A percentile compares a stretch with the other conserved stretches of the same genome.
Conservation (phyloP, 2,113 vertebrate species). For the Brienomyrus longianalis region DNA sequence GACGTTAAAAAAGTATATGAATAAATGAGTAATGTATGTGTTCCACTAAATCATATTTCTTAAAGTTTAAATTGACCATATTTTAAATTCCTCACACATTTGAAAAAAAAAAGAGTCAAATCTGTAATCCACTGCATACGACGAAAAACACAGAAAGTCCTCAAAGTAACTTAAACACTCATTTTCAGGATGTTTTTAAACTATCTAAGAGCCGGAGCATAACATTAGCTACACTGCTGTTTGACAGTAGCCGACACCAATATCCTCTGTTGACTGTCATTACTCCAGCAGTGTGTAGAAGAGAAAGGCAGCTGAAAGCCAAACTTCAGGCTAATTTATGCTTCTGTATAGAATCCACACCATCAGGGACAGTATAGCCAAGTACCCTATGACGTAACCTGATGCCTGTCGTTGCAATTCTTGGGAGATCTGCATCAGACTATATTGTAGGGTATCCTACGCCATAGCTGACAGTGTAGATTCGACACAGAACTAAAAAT, state of each 20-base stretch:
- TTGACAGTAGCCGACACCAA: background rate
- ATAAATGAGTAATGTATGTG: background rate
- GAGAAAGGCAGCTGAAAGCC: background rate
- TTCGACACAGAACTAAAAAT: background rate
- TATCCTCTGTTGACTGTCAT: background rate
- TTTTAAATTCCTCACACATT: constrained; percentile 18
- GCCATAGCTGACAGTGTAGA: background rate
- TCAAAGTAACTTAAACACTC: background rate
- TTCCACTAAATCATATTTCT: background rate
- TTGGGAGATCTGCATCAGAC: background rate
- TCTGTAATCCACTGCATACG: constrained; percentile 21
- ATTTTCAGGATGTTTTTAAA: background rate
- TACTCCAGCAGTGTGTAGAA: background rate
- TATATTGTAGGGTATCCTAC: background rate
- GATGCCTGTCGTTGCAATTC: background rate
- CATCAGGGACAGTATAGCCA: background rate
- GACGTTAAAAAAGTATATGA: background rate
- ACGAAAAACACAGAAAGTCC: background rate
- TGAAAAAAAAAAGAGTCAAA: background rate
- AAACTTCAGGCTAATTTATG: background rate
- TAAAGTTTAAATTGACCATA: background rate
- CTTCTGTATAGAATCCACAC: background rate
- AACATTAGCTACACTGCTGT: background rate
- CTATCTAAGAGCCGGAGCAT: background rate
- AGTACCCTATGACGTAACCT: background rate